phyloP scores from a whole-genome alignment of 1,140 invertebrate species.

The Drosophila varians region DNA sequence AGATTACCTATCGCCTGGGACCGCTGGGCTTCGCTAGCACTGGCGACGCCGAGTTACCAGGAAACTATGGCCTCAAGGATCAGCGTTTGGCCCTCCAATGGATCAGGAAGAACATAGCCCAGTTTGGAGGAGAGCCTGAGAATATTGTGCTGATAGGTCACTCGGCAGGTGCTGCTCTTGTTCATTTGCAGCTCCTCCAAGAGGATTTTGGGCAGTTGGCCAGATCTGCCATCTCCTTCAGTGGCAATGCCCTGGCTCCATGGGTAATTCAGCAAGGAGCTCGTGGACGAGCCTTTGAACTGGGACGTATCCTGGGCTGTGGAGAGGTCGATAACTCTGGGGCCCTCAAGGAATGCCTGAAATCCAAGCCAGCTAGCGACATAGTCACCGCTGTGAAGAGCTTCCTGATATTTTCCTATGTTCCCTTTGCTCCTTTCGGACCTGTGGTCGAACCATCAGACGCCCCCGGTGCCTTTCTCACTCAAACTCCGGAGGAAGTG shows the following conservation, averaged over 20 bases:
- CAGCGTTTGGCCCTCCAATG: constrained; percentile 87
- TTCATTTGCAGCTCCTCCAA: constrained; percentile 88
- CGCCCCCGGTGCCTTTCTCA: constrained; percentile 84
- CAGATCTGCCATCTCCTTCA: constrained; percentile 60
- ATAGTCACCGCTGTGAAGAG: constrained; percentile 50
- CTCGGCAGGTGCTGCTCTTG: constrained; percentile 86
- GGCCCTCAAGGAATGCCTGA: constrained; percentile 85
- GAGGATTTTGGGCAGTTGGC: constrained; percentile 61
- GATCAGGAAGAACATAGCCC: constrained; percentile 86
- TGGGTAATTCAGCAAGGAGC: constrained; percentile 85
- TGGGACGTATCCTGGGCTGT: constrained; percentile 86
- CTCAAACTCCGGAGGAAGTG: constrained; percentile 84
- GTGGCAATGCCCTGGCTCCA: constrained; percentile 62
- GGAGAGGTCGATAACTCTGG: constrained; percentile 63
- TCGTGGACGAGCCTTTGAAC: constrained; percentile 84
- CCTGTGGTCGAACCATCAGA: constrained; percentile 84
- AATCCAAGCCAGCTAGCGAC: constrained; percentile 82
- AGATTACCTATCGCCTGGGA: constrained; percentile 87
- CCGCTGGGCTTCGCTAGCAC: constrained; percentile 87
- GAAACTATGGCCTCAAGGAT: constrained; percentile 88
- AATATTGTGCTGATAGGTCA: constrained; percentile 85
- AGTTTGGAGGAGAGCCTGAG: constrained; percentile 86
- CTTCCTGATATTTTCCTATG: constrained; percentile 84
- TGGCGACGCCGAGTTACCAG: constrained; percentile 85
- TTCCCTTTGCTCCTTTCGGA: constrained; percentile 86